Conservation (phyloP, 2,797 vertebrate species). For the Xenentodon cancila region DNA sequence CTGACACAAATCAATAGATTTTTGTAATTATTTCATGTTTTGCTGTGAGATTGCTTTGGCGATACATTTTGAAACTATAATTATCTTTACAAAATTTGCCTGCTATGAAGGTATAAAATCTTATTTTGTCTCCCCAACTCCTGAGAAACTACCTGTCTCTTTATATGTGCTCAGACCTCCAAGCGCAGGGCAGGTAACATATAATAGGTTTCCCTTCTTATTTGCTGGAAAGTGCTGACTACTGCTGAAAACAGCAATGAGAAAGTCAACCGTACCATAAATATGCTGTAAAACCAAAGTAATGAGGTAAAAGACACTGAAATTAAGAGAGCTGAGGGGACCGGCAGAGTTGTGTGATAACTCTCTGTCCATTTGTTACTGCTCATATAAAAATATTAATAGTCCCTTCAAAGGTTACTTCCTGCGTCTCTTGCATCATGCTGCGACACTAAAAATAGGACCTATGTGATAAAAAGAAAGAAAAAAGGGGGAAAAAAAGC, state of each 20-base stretch:
- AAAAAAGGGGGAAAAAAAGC: not conserved
- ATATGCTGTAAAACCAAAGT: constrained; percentile 14
- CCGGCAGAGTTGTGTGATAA: not conserved
- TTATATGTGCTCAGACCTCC: not conserved
- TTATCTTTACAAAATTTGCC: too few relatives aligned
- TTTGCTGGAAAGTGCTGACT: constrained; percentile 18
- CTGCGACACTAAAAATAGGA: not conserved
- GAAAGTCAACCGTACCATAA: not conserved
- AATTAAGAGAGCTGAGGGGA: constrained; percentile 1
- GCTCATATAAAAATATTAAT: constrained; percentile 10
- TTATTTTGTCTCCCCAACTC: not conserved
- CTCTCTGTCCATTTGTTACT: constrained; percentile 5
- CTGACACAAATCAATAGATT: too few relatives aligned
- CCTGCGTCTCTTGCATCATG: not conserved
- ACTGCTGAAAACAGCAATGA: constrained; percentile 9
- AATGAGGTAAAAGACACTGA: constrained; percentile 9
- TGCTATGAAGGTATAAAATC: not conserved
- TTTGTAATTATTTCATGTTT: too few relatives aligned
- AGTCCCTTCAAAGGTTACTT: constrained; percentile 1
- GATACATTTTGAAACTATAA: too few relatives aligned
- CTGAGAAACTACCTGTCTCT: not conserved
- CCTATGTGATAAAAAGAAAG: fast-evolving
- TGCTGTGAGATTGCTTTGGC: too few relatives aligned
- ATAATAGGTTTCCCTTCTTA: constrained; percentile 4
- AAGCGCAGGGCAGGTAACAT: constrained; percentile 5